A percentile compares a stretch with the other conserved stretches of the same genome.
These are phyloP conservation scores for Avahi laniger DNA, from an alignment of 2,797 vertebrate genomes.

Conservation along the genomic window DNA sequence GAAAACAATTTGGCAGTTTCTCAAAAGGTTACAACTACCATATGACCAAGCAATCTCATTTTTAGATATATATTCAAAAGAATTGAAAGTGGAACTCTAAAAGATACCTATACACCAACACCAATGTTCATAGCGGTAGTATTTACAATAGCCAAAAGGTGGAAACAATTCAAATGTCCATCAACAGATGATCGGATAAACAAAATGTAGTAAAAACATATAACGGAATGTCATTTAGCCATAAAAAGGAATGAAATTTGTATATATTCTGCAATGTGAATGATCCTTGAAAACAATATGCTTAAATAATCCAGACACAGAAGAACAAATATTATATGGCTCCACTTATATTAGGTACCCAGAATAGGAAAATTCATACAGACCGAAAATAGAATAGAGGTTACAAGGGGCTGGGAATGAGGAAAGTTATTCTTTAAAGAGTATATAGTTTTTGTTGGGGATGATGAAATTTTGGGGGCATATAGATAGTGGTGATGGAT, in stretches of 20 bases:
- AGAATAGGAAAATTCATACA: not conserved
- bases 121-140: not conserved
- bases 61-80: not conserved
- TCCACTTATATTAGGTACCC: not conserved
- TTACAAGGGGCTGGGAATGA: not conserved
- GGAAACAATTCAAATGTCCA: not conserved
- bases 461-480: not conserved
- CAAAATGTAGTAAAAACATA: not conserved
- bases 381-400: not conserved
- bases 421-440: not conserved
- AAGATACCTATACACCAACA: not conserved
- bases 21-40: not conserved
- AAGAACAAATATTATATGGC: not conserved
- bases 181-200: not conserved
- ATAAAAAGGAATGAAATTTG: not conserved
- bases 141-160: not conserved
- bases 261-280: not conserved
- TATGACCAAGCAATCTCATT: not conserved
- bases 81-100: not conserved
- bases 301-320: not conserved
- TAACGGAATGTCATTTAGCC: not conserved
- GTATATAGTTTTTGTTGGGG: not conserved
- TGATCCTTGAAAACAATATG: not conserved
- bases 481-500: not conserved
- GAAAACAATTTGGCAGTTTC: not conserved